Conservation (phyloP, 2,113 vertebrate genomes). For the Atherinomorus stipes region DNA sequence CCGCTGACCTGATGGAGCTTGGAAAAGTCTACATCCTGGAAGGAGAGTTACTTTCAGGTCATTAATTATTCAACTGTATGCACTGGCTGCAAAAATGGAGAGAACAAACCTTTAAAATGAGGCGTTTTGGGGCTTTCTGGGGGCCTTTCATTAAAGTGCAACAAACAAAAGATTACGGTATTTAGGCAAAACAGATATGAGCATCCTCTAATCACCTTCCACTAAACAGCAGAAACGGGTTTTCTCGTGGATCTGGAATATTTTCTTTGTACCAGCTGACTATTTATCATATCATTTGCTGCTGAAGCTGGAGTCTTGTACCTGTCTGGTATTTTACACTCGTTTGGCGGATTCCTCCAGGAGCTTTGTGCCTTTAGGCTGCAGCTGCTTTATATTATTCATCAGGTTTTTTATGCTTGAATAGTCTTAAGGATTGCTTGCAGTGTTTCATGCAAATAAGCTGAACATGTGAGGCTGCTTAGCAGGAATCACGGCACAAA, state of each 20-base stretch:
- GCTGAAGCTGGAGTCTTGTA: background rate
- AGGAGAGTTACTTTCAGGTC: conserved; percentile 38
- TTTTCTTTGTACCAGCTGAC: background rate
- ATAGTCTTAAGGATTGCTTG: background rate
- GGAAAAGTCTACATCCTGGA: conserved; percentile 53
- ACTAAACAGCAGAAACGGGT: background rate
- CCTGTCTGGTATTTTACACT: background rate
- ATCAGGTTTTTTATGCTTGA: background rate
- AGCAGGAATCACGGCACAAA: too few relatives aligned
- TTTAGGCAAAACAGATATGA: background rate
- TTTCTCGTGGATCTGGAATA: background rate
- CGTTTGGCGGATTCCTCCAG: too few relatives aligned
- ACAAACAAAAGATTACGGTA: background rate
- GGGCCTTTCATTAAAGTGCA: background rate
- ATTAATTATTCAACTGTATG: conserved; percentile 54
- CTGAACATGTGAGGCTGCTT: background rate
- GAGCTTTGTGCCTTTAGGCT: background rate
- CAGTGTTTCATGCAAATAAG: background rate
- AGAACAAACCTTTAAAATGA: background rate
- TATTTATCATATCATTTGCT: background rate
- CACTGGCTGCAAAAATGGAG: conserved; percentile 34
- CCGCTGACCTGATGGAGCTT: conserved; percentile 17
- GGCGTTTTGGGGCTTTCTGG: background rate
- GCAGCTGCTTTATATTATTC: conserved; percentile 5
- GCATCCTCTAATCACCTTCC: background rate